A percentile compares a stretch with the other conserved stretches of the same genome.
phyloP scores from a whole-genome alignment of 1,140 invertebrate species.

The Latrodectus geometricus region DNA sequence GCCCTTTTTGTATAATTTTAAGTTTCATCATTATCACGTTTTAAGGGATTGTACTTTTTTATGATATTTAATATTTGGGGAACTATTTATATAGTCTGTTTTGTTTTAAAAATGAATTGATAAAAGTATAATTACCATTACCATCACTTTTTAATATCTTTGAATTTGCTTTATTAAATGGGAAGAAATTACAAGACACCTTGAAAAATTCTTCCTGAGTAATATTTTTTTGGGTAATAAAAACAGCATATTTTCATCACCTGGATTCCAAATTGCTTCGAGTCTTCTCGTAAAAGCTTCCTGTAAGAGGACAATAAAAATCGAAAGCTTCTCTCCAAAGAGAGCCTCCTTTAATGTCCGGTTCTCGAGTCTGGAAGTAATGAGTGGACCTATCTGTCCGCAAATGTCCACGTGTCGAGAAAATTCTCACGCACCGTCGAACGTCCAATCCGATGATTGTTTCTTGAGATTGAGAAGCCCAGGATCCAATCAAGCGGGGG shows the following conservation, averaged over 20 bases:
- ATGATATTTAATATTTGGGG: too few species aligned
- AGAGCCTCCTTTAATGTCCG: background rate
- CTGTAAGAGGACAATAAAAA: background rate
- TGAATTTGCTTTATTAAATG: too few species aligned
- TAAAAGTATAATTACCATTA: too few species aligned
- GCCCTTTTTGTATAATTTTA: too few species aligned
- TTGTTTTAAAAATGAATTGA: too few species aligned
- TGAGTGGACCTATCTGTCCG: background rate
- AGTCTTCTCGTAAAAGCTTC: background rate
- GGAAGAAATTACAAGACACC: too few species aligned
- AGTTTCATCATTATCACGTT: too few species aligned
- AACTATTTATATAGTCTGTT: too few species aligned
- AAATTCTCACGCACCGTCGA: background rate
- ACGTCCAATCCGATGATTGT: background rate
- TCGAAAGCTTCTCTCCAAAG: background rate
- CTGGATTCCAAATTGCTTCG: background rate
- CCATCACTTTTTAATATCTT: too few species aligned
- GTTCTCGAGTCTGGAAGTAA: background rate
- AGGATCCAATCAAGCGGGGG: background rate
- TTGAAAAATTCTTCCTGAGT: too few species aligned
- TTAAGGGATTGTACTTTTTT: too few species aligned
- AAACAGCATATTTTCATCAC: background rate
- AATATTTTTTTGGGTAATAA: background rate
- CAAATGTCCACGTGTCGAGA: background rate
- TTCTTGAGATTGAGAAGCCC: background rate